A percentile compares a stretch with the other conserved stretches of the same genome.
These are phyloP conservation scores for Melanotus villosus DNA, from an alignment of 2,888 invertebrate species.

Conservation along the genomic window DNA sequence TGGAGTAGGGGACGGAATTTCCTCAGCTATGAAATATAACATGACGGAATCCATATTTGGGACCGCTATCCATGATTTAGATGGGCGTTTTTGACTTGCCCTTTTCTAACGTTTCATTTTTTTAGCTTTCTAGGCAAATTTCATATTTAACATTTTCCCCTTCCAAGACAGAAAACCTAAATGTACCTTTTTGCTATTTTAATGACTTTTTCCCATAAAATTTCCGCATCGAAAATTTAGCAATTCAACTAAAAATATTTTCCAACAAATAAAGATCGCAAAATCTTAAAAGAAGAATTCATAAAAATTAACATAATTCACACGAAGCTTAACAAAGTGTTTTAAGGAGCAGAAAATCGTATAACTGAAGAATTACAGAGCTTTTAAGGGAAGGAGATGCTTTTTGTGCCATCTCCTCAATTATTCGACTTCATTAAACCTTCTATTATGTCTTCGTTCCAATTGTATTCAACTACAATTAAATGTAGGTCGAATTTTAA, in stretches of 20 bases:
- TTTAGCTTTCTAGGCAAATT: no score
- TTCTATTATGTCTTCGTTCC: constrained; percentile 14
- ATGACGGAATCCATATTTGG: neutral
- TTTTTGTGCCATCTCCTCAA: constrained; percentile 33
- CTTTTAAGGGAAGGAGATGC: constrained; percentile 16
- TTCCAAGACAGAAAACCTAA: no score
- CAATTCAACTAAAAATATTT: no score
- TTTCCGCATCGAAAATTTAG: no score
- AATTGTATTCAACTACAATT: constrained; percentile 5
- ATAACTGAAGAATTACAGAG: constrained; percentile 6
- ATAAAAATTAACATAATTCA: neutral
- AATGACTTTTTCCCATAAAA: no score
- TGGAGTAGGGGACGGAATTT: neutral
- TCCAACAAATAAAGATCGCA: no score
- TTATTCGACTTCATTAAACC: constrained; percentile 39
- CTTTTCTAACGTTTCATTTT: no score
- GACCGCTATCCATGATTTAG: neutral
- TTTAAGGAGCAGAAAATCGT: constrained; percentile 25
- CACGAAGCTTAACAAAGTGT: constrained; percentile 20
- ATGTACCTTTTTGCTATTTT: no score
- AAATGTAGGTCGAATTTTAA: constrained; percentile 19
- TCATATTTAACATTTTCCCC: no score
- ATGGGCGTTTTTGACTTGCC: neutral
- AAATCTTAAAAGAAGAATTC: no score
- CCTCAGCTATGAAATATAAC: neutral